A percentile compares a stretch with the other conserved stretches of the same genome.
Evolutionary conservation across 2,113 vertebrate genomes (phyloP).

Genomic region (Nymphicus hollandicus): DNA sequence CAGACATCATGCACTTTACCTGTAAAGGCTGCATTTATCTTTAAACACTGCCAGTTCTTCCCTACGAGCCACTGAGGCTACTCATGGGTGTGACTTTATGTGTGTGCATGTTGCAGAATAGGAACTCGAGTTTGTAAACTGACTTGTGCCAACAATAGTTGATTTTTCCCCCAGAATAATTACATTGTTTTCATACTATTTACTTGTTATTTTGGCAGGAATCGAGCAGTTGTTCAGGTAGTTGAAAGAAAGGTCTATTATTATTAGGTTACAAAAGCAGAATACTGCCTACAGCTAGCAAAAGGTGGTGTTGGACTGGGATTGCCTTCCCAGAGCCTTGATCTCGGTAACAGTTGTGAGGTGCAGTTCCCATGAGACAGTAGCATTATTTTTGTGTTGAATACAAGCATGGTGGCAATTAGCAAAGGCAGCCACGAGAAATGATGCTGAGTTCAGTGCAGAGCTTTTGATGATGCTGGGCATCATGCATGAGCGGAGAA

Average conservation of each 20-base stretch:
- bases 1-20: background rate
- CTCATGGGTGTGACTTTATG: background rate
- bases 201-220: background rate
- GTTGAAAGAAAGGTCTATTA: background rate
- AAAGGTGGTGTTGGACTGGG: background rate
- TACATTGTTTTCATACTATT: background rate
- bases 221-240: background rate
- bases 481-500: fast-evolving
- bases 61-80: background rate
- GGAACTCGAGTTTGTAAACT: background rate
- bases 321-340: background rate
- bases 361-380: fast-evolving
- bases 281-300: background rate
- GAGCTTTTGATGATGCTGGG: background rate
- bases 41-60: background rate
- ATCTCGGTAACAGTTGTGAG: background rate
- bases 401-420: background rate
- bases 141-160: background rate
- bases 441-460: fast-evolving
- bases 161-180: background rate
- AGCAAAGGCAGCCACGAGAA: background rate
- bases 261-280: background rate
- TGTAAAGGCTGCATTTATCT: background rate
- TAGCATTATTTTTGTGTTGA: background rate
- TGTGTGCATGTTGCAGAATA: background rate